A percentile compares a stretch with the other conserved stretches of the same genome.
phyloP scores from a whole-genome alignment of 2,113 vertebrate genomes.

The Hippolais icterina region DNA sequence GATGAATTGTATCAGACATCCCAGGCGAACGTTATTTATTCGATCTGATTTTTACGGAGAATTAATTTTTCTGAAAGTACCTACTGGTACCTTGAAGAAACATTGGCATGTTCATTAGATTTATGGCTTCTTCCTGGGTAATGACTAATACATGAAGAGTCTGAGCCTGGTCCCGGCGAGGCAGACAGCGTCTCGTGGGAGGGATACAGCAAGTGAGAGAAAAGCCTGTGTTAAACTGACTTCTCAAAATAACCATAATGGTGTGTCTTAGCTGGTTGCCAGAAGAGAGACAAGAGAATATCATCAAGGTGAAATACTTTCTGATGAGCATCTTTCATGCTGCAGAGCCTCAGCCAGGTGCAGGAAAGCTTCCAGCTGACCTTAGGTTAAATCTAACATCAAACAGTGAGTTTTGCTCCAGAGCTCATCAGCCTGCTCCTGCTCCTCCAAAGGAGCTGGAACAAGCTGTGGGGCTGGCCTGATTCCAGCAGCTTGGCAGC shows the following conservation, averaged over 20 bases:
- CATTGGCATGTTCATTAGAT: background rate
- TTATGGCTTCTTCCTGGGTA: conserved; percentile 25
- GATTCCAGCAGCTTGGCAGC: background rate
- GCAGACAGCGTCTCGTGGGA: conserved; percentile 6
- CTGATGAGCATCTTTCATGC: background rate
- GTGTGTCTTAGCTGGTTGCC: background rate
- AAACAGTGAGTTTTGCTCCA: background rate
- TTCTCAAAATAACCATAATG: background rate
- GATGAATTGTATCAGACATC: background rate
- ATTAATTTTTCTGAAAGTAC: conserved; percentile 26
- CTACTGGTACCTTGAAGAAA: background rate
- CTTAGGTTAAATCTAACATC: background rate
- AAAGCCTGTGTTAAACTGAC: background rate
- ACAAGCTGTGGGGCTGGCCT: background rate
- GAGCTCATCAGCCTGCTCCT: background rate
- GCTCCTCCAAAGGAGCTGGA: background rate
- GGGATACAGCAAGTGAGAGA: background rate
- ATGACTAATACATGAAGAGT: conserved; percentile 32
- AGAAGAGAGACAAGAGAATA: background rate
- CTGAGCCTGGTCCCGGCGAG: background rate
- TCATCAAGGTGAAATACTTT: conserved; percentile 1
- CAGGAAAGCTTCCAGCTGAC: background rate
- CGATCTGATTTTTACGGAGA: conserved; percentile 28
- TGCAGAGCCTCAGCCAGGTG: background rate
- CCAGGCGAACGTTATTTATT: conserved; percentile 8